Conservation (phyloP, 2,797 vertebrate species). For the Clarias platycephalus region DNA sequence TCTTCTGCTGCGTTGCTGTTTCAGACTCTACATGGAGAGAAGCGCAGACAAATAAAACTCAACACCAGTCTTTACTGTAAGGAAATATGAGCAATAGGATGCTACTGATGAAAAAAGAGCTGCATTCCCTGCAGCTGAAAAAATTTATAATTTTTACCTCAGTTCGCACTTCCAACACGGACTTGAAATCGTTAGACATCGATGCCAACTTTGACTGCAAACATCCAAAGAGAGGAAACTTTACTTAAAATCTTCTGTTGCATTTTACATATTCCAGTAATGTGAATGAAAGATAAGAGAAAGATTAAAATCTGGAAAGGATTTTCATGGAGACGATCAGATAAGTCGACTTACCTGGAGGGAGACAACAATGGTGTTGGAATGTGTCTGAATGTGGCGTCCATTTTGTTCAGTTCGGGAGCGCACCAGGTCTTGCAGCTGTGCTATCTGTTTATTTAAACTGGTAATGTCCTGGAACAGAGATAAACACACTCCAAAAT, state of each 20-base stretch:
- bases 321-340: conserved; percentile 16
- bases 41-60: not conserved
- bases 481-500: conserved; percentile 43
- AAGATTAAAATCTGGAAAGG: conserved; percentile 10
- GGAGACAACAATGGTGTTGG: conserved; percentile 90
- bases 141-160: conserved; percentile 77
- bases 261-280: not conserved
- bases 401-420: conserved; percentile 83
- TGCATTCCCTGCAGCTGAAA: not conserved
- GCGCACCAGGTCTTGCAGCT: conserved; percentile 87
- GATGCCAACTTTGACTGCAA: conserved; percentile 90
- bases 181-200: conserved; percentile 96
- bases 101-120: not conserved
- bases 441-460: conserved; percentile 92
- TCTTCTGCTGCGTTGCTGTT: conserved; percentile 89
- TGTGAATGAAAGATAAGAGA: conserved; percentile 10
- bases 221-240: conserved; percentile 38
- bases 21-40: conserved; percentile 80
- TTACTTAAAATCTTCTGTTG: not conserved
- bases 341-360: conserved; percentile 74
- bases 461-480: conserved; percentile 85
- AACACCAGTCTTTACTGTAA: not conserved
- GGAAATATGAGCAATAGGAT: not conserved
- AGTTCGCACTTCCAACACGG: conserved; percentile 91
- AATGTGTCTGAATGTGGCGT: conserved; percentile 87